Percentiles rank a stretch among this genome's conserved stretches.
Evolutionary conservation across 1,140 invertebrate species (phyloP).

Genomic region (Mizuhopecten yessoensis): DNA sequence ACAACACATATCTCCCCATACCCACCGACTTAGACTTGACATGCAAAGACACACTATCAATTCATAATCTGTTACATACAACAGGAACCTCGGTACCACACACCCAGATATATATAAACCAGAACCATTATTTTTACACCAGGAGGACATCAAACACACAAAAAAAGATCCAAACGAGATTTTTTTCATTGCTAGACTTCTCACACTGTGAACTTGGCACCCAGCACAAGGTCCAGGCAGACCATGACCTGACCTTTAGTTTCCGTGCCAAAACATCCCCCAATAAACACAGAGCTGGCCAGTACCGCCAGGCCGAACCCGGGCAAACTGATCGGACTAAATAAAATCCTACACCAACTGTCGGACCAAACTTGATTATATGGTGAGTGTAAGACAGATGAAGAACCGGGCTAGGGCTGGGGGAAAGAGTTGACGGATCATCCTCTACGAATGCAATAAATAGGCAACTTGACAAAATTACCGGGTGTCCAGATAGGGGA

Average conservation of each 20-base stretch:
- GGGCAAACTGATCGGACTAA: neutral
- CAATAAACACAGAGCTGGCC: neutral
- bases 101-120: neutral
- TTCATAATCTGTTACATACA: neutral
- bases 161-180: too few relatives aligned
- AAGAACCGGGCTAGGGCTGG: neutral
- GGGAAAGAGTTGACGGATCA: constrained; percentile 4
- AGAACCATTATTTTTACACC: neutral
- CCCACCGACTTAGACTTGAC: neutral
- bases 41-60: neutral
- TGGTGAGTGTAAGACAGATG: constrained; percentile 14
- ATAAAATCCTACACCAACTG: constrained; percentile 11
- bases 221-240: neutral
- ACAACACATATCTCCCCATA: neutral
- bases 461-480: constrained; percentile 33
- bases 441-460: neutral
- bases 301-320: neutral
- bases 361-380: constrained; percentile 26
- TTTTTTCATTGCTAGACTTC: too few relatives aligned
- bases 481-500: constrained; percentile 13
- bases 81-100: neutral
- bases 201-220: neutral
- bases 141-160: too few relatives aligned
- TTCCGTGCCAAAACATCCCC: neutral
- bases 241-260: neutral